phyloP scores from a whole-genome alignment of 2,113 vertebrate genomes.

The Grammomys dolichurus region DNA sequence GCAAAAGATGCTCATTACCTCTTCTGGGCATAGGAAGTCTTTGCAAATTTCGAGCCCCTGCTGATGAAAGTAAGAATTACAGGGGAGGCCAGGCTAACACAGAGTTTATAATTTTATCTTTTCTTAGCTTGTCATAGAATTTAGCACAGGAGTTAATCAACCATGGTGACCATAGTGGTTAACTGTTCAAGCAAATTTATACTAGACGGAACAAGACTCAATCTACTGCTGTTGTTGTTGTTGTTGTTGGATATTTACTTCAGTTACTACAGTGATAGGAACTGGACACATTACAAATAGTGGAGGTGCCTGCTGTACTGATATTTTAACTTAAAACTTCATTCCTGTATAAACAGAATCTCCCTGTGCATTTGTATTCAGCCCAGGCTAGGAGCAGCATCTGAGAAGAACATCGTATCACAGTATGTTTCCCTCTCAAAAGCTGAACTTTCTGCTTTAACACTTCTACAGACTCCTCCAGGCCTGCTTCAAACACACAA shows the following conservation, averaged over 20 bases:
- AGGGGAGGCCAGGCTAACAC: background rate
- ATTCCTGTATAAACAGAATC: background rate
- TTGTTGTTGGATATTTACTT: background rate
- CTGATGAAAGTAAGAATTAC: background rate
- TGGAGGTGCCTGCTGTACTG: background rate
- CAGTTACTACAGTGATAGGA: conserved; percentile 16
- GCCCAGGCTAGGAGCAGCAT: conserved; percentile 31
- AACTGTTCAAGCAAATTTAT: conserved; percentile 5
- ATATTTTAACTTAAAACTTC: conserved; percentile 11
- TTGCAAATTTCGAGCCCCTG: background rate
- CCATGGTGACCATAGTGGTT: background rate
- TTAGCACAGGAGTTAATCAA: background rate
- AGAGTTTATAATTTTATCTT: background rate
- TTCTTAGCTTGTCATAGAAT: background rate
- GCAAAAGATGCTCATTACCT: background rate
- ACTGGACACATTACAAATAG: background rate
- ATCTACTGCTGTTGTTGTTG: background rate
- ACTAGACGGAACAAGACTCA: background rate
- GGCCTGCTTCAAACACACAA: conserved; percentile 77
- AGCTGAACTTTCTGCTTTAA: conserved; percentile 66
- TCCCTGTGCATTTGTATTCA: conserved; percentile 60
- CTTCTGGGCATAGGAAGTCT: background rate
- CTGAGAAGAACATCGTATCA: conserved; percentile 63
- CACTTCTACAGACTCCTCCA: conserved; percentile 68
- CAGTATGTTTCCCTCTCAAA: conserved; percentile 60